These are phyloP conservation scores for Hyalella azteca DNA, from an alignment of 2,888 invertebrate species.

Conservation along the genomic window DNA sequence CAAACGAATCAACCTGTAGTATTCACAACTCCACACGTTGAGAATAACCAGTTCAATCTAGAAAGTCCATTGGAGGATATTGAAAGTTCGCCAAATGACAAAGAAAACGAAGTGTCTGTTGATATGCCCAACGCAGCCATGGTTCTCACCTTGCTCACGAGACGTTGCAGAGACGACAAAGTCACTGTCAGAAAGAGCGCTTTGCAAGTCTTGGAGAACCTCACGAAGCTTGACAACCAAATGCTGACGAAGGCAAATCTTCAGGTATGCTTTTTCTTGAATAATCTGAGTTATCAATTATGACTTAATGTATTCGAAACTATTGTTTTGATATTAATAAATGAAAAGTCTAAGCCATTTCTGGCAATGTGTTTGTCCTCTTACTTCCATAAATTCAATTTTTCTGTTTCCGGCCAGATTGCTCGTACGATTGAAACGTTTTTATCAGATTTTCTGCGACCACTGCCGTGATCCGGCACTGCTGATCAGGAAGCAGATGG, in stretches of 20 bases:
- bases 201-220: constrained; percentile 64
- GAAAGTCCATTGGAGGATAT: constrained; percentile 46
- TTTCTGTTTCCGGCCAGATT: too few relatives aligned
- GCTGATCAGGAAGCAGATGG: constrained; percentile 66
- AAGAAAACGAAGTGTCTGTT: constrained; percentile 40
- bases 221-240: constrained; percentile 62
- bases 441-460: constrained; percentile 60
- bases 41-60: constrained; percentile 43
- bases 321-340: neutral
- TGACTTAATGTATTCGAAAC: neutral
- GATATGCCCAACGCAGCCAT: constrained; percentile 53
- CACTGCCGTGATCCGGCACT: constrained; percentile 67
- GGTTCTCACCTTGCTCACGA: constrained; percentile 64
- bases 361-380: too few relatives aligned
- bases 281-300: neutral
- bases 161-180: constrained; percentile 66
- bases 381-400: too few relatives aligned
- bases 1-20: constrained; percentile 42
- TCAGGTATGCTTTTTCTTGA: constrained; percentile 58
- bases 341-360: neutral
- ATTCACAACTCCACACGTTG: constrained; percentile 50
- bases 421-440: too few relatives aligned
- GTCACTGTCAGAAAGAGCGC: constrained; percentile 68
- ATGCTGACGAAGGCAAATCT: constrained; percentile 59
- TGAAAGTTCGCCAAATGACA: neutral